These are phyloP conservation scores for Caradrina kadenii DNA, from an alignment of 2,888 invertebrate genomes.

Conservation along the genomic window DNA sequence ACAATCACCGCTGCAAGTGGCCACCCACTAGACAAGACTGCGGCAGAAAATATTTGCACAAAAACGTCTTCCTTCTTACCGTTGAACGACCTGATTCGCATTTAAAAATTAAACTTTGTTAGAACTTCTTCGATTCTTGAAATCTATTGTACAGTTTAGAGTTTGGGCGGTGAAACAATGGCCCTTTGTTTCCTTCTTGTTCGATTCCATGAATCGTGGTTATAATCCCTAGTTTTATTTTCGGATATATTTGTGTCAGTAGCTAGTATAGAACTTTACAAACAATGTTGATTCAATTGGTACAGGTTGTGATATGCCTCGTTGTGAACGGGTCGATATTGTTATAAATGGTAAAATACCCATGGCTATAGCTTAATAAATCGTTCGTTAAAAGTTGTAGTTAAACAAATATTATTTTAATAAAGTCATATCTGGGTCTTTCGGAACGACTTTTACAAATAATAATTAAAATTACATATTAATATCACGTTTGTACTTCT, in stretches of 20 bases:
- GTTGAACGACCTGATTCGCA: constrained; percentile 88
- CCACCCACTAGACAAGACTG: constrained; percentile 72
- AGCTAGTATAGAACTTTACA: constrained; percentile 90
- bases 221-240: constrained; percentile 89
- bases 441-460: constrained; percentile 88
- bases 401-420: constrained; percentile 88
- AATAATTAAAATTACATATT: constrained; percentile 83
- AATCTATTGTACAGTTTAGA: constrained; percentile 88
- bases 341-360: constrained; percentile 90
- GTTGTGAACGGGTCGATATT: constrained; percentile 90
- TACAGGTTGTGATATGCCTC: constrained; percentile 91
- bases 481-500: constrained; percentile 85
- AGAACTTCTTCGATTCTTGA: constrained; percentile 86
- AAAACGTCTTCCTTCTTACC: constrained; percentile 90
- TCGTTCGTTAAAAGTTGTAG: constrained; percentile 89
- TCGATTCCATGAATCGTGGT: constrained; percentile 90
- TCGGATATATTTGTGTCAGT: constrained; percentile 89
- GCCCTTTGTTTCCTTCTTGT: constrained; percentile 88
- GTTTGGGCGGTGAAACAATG: constrained; percentile 84
- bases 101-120: constrained; percentile 88
- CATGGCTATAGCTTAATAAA: constrained; percentile 90
- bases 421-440: constrained; percentile 86
- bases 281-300: constrained; percentile 91
- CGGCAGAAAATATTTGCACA: constrained; percentile 85
- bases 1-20: constrained; percentile 79